Percentiles rank a stretch among this genome's conserved stretches.
These are phyloP conservation scores for Melanostigma gelatinosum DNA, from an alignment of 2,113 vertebrate species.

Conservation along the genomic window DNA sequence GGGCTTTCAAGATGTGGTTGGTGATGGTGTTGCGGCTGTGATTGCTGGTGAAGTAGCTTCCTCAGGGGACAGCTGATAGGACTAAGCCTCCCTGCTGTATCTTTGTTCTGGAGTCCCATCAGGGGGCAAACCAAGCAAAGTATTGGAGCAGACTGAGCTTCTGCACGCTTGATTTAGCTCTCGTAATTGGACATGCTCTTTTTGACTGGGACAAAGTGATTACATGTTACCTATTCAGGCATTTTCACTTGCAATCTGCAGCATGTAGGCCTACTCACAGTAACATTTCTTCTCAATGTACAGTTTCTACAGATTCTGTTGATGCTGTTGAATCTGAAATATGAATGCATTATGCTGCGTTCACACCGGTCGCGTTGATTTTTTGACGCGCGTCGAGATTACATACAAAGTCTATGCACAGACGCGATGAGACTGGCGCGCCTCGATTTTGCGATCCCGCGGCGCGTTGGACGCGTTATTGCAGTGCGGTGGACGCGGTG, in stretches of 20 bases:
- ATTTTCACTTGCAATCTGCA: slow-evolving; percentile 57
- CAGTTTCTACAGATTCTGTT: slow-evolving; percentile 33
- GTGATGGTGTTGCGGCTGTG: slow-evolving; percentile 32
- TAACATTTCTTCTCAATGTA: slow-evolving; percentile 10
- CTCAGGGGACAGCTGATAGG: slow-evolving; percentile 60
- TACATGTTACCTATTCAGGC: slow-evolving; percentile 76
- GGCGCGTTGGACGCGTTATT: too few species aligned
- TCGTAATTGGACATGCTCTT: slow-evolving; percentile 81
- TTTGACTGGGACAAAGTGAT: slow-evolving; percentile 80
- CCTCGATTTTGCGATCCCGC: too few species aligned
- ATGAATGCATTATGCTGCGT: too few species aligned
- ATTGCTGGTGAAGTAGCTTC: slow-evolving; percentile 59
- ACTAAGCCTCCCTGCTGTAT: slow-evolving; percentile 66
- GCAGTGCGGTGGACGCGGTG: too few species aligned
- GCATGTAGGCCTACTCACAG: slow-evolving; percentile 15
- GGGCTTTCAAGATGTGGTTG: slow-evolving; percentile 53
- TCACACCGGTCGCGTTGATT: too few species aligned
- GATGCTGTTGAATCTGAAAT: slow-evolving; percentile 22
- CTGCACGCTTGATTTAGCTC: slow-evolving; percentile 76
- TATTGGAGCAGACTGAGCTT: slow-evolving; percentile 65
- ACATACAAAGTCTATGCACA: too few species aligned
- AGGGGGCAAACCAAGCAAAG: slow-evolving; percentile 71
- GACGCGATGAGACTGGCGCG: too few species aligned
- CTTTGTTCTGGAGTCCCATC: slow-evolving; percentile 68
- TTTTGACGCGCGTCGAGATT: too few species aligned